Evolutionary conservation across 2,797 vertebrate genomes (phyloP).

Genomic region (Sebastes glaucus): DNA sequence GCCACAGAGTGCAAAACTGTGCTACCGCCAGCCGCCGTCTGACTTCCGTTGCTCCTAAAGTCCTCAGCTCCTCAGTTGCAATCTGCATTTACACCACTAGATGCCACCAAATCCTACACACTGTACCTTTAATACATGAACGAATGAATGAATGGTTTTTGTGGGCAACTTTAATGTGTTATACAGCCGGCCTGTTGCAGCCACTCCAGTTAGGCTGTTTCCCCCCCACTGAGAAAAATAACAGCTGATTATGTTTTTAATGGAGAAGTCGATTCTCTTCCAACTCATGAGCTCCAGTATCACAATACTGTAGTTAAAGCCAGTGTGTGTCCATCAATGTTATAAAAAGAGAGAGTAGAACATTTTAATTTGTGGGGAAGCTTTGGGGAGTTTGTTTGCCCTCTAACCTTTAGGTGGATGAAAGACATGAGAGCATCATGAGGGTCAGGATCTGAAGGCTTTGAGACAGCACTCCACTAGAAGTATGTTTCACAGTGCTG

Average conservation of each 20-base stretch:
- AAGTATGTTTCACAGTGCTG: conserved; percentile 44
- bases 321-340: conserved; percentile 19
- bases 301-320: conserved; percentile 18
- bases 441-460: conserved; percentile 46
- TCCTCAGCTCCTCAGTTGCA: neutral
- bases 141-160: neutral
- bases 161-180: neutral
- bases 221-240: conserved; percentile 9
- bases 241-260: conserved; percentile 24
- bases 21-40: neutral
- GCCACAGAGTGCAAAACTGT: too few species aligned
- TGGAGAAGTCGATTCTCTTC: conserved; percentile 5
- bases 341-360: conserved; percentile 16
- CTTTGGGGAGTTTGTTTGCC: conserved; percentile 43
- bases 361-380: conserved; percentile 46
- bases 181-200: neutral
- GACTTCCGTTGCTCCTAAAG: neutral
- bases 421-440: conserved; percentile 22
- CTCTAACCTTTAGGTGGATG: conserved; percentile 34
- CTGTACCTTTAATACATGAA: neutral
- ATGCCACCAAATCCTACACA: neutral
- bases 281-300: conserved; percentile 19
- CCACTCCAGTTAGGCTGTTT: neutral
- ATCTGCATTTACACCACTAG: neutral
- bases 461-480: conserved; percentile 17